phyloP scores from a whole-genome alignment of 2,888 invertebrate species.

The Crepidodera aurea region DNA sequence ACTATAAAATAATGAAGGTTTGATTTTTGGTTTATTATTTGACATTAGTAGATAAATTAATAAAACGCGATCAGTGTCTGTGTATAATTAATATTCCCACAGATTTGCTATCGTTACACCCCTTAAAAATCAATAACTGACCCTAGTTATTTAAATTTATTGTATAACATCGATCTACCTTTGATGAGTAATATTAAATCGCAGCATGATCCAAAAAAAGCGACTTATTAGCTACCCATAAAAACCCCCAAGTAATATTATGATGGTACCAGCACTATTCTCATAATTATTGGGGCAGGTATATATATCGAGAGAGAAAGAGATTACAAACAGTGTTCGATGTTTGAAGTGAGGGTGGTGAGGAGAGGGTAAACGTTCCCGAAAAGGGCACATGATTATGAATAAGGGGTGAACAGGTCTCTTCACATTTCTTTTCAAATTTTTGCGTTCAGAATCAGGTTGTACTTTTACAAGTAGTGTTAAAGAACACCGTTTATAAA shows the following conservation, averaged over 20 bases:
- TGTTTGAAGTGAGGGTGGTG: conserved; percentile 34
- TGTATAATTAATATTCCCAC: neutral
- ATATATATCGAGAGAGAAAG: conserved; percentile 26
- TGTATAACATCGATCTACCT: conserved; percentile 8
- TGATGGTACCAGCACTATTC: conserved; percentile 47
- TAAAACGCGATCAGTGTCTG: too few species aligned
- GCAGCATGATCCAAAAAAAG: conserved; percentile 29
- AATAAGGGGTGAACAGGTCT: conserved; percentile 32
- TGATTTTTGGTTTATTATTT: too few species aligned
- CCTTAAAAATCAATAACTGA: conserved; percentile 4
- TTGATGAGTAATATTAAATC: conserved; percentile 36
- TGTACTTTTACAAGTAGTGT: conserved; percentile 8
- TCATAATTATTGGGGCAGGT: conserved; percentile 37
- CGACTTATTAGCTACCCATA: conserved; percentile 37
- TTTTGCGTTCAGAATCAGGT: conserved; percentile 13
- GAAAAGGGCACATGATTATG: conserved; percentile 29
- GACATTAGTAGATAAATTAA: too few species aligned
- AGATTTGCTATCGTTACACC: neutral
- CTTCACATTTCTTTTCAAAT: conserved; percentile 23
- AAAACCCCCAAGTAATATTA: conserved; percentile 37
- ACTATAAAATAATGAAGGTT: too few species aligned
- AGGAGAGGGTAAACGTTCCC: conserved; percentile 26
- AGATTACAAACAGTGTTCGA: conserved; percentile 37
- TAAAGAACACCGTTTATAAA: too few species aligned
- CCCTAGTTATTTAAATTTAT: conserved; percentile 13